These are phyloP conservation scores for Taphrorychus bicolor DNA, from an alignment of 2,888 invertebrate species.

Conservation along the genomic window DNA sequence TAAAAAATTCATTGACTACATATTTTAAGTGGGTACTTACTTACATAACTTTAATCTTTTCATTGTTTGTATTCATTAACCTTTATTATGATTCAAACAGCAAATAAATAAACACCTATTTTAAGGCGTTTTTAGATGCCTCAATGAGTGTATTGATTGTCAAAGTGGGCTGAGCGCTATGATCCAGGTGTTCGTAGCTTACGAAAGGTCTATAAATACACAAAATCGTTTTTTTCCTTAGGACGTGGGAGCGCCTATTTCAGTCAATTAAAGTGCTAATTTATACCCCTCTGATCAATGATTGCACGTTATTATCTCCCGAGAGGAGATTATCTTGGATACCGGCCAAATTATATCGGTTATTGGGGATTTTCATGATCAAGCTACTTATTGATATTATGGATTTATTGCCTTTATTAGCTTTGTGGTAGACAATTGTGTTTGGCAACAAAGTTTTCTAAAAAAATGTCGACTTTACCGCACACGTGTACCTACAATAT, in stretches of 20 bases:
- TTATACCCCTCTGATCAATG: not conserved
- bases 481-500: not conserved
- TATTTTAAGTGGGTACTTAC: too few species aligned
- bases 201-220: slow-evolving; percentile 17
- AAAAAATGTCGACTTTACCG: not conserved
- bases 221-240: not conserved
- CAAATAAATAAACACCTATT: too few species aligned
- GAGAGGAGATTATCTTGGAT: not conserved
- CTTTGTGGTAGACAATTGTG: too few species aligned
- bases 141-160: not conserved
- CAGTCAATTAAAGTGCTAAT: slow-evolving; percentile 7
- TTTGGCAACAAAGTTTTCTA: too few species aligned
- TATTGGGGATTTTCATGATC: not conserved
- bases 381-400: not conserved
- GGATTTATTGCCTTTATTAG: not conserved
- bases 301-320: not conserved
- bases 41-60: too few species aligned
- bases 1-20: too few species aligned
- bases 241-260: slow-evolving; percentile 13
- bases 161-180: slow-evolving; percentile 3
- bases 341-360: not conserved
- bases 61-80: too few species aligned
- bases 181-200: slow-evolving; percentile 15
- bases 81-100: too few species aligned
- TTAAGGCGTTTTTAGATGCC: slow-evolving; percentile 8